A percentile compares a stretch with the other conserved stretches of the same genome.
Evolutionary conservation across 2,888 invertebrate genomes (phyloP).

Genomic region (Euspilapteryx auroguttella): DNA sequence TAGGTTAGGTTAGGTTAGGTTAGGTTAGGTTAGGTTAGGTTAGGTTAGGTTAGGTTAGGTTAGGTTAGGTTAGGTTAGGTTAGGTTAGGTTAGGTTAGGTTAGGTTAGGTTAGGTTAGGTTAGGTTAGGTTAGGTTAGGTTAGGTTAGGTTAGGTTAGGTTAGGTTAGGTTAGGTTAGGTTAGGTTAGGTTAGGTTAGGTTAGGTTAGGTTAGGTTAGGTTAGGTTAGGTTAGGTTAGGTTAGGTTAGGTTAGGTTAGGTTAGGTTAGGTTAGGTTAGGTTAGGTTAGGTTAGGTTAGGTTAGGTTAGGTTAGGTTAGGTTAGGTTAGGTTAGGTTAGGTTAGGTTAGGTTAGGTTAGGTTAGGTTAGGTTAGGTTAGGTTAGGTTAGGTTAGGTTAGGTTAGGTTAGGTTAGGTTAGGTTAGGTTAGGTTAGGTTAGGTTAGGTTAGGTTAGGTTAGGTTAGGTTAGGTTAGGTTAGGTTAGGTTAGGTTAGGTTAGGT

Average conservation of each 20-base stretch:
- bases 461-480: no score
- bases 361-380: no score
- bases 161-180: constrained; percentile 4
- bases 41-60: constrained; percentile 1
- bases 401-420: no score
- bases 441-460: no score
- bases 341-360: no score
- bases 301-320: no score
- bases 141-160: constrained; percentile 5
- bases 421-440: no score
- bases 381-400: no score
- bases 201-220: background rate
- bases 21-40: constrained; percentile 3
- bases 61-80: constrained; percentile 3
- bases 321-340: no score
- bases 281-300: constrained; percentile 2
- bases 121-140: constrained; percentile 3
- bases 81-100: constrained; percentile 5
- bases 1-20: constrained; percentile 3
- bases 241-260: constrained; percentile 4
- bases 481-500: no score
- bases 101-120: constrained; percentile 6
- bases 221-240: constrained; percentile 1
- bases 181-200: no score
- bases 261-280: constrained; percentile 3